Percentiles rank a stretch among this genome's conserved stretches.
These are phyloP conservation scores for Coreius guichenoti DNA, from an alignment of 2,797 vertebrate species.

Conservation along the genomic window DNA sequence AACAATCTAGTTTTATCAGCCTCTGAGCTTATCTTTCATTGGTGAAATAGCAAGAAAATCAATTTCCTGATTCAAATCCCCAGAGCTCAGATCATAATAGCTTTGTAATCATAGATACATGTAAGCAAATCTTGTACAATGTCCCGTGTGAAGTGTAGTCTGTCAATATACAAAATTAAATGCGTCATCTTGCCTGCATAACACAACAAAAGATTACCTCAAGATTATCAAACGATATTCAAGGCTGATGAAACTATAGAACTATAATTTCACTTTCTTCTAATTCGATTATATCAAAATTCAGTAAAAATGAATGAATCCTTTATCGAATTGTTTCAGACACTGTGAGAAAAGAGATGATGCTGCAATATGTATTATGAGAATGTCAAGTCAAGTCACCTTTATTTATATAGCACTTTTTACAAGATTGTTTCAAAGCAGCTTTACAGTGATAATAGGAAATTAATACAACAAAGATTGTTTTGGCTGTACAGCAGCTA, in stretches of 20 bases:
- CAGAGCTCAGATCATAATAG: neutral
- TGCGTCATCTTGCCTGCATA: neutral
- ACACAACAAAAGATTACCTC: neutral
- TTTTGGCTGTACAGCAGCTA: no score
- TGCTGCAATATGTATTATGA: no score
- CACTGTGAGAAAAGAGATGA: no score
- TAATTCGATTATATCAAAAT: neutral
- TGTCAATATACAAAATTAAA: neutral
- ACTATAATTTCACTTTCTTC: neutral
- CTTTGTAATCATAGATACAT: conserved; percentile 14
- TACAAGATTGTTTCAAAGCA: no score
- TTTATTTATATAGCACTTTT: no score
- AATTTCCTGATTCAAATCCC: conserved; percentile 32
- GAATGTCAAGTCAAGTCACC: no score
- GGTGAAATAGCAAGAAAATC: conserved; percentile 18
- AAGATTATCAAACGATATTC: neutral
- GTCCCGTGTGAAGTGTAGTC: neutral
- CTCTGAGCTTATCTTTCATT: neutral
- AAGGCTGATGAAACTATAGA: neutral
- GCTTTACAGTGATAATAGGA: no score
- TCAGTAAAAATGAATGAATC: no score
- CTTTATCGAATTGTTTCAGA: no score
- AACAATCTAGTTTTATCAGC: neutral
- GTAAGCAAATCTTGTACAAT: neutral
- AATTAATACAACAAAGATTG: no score